Percentiles rank a stretch among this genome's conserved stretches.
phyloP scores from a whole-genome alignment of 1,140 invertebrate species.

The Branchinecta lynchi region DNA sequence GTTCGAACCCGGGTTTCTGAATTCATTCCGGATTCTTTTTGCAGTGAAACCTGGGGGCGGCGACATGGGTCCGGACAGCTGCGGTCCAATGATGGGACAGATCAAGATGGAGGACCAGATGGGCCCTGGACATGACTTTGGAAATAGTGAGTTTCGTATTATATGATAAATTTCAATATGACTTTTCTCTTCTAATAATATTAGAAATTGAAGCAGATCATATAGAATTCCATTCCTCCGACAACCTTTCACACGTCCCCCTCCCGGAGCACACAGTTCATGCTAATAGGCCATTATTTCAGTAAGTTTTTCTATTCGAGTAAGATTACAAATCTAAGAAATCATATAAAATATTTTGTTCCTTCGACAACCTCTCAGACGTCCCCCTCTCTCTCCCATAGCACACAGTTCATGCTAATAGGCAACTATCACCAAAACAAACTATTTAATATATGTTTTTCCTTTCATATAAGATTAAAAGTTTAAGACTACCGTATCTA shows the following conservation, averaged over 20 bases:
- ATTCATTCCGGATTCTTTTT: not conserved
- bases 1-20: not conserved
- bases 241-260: not conserved
- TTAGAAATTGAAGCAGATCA: not conserved
- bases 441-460: no score
- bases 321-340: not conserved
- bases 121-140: slow-evolving; percentile 18
- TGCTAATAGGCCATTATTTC: no score
- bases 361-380: not conserved
- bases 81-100: slow-evolving; percentile 16
- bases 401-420: no score
- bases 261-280: no score
- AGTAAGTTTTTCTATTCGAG: no score
- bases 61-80: slow-evolving; percentile 17
- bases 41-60: slow-evolving; percentile 18
- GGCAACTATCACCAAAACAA: no score
- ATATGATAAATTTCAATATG: not conserved
- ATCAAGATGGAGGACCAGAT: slow-evolving; percentile 21
- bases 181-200: not conserved
- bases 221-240: not conserved
- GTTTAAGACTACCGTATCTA: no score
- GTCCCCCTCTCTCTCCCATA: no score
- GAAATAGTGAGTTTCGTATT: slow-evolving; percentile 12
- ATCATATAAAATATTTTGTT: not conserved
- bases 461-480: no score